Conservation (phyloP, 1,140 invertebrate genomes). For the Piezodorus guildinii region DNA sequence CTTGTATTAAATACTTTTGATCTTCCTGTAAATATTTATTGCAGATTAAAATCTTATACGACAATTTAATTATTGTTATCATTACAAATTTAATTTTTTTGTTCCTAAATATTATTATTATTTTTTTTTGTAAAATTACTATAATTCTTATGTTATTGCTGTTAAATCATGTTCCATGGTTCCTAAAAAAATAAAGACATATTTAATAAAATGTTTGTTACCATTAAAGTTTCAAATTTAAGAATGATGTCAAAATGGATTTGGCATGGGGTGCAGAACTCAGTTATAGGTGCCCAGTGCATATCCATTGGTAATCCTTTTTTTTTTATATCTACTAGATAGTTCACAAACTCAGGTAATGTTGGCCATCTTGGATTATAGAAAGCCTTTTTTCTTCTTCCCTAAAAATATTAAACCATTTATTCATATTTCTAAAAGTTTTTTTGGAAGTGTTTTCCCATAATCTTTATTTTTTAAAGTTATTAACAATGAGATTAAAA, state of each 20-base stretch:
- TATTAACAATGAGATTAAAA: too few relatives aligned
- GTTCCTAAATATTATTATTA: not conserved
- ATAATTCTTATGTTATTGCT: too few relatives aligned
- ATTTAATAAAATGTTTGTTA: slow-evolving; percentile 30
- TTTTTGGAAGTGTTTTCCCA: too few relatives aligned
- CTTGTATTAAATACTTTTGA: slow-evolving; percentile 67
- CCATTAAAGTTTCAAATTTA: slow-evolving; percentile 75
- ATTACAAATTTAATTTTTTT: not conserved
- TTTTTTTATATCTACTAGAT: slow-evolving; percentile 54
- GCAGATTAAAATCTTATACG: not conserved
- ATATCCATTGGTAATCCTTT: slow-evolving; percentile 63
- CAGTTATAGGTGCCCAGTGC: slow-evolving; percentile 78
- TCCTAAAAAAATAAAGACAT: not conserved
- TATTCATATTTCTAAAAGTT: too few relatives aligned
- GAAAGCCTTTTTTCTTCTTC: slow-evolving; percentile 27
- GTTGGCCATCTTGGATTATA: slow-evolving; percentile 50
- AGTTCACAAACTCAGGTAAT: slow-evolving; percentile 64
- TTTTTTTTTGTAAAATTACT: not conserved
- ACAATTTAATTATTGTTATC: too few relatives aligned
- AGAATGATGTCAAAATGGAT: slow-evolving; percentile 77
- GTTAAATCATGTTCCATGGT: too few relatives aligned
- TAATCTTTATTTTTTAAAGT: too few relatives aligned
- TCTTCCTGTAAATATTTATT: slow-evolving; percentile 37
- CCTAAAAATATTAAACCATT: slow-evolving; percentile 1
- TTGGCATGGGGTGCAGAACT: slow-evolving; percentile 81